These are phyloP conservation scores for Glyphotaelius pellucidus DNA, from an alignment of 2,888 invertebrate genomes.

Conservation along the genomic window DNA sequence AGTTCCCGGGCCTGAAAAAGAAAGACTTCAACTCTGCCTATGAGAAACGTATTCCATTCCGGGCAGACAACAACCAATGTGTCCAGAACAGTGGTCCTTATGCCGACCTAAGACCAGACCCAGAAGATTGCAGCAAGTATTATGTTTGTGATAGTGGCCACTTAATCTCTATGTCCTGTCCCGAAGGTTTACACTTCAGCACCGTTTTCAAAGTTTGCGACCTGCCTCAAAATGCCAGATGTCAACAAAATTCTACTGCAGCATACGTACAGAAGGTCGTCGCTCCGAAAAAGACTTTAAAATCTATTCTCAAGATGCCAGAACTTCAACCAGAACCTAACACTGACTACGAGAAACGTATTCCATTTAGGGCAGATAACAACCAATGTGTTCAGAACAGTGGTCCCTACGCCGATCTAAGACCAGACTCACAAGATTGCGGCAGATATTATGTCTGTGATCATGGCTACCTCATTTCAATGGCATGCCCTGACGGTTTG, in stretches of 20 bases:
- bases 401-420: not conserved
- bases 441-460: conserved; percentile 57
- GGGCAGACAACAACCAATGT: not conserved
- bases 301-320: not conserved
- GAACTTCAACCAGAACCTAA: not conserved
- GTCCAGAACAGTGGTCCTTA: conserved; percentile 31
- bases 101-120: conserved; percentile 57
- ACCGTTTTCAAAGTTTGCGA: conserved; percentile 51
- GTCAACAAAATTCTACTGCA: conserved; percentile 26
- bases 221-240: conserved; percentile 40
- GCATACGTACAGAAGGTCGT: not conserved
- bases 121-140: conserved; percentile 57
- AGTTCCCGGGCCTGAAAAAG: not conserved
- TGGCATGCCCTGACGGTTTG: conserved; percentile 55
- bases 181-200: conserved; percentile 54
- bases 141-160: conserved; percentile 60
- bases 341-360: too few species aligned
- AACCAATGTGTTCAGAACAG: not conserved
- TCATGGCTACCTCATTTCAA: conserved; percentile 51
- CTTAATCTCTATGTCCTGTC: conserved; percentile 59
- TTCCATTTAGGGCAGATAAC: not conserved
- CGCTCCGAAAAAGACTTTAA: not conserved
- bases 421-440: conserved; percentile 52
- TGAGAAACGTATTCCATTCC: not conserved
- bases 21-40: not conserved